A percentile compares a stretch with the other conserved stretches of the same genome.
phyloP scores from a whole-genome alignment of 2,888 invertebrate species.

The Cancer borealis region DNA sequence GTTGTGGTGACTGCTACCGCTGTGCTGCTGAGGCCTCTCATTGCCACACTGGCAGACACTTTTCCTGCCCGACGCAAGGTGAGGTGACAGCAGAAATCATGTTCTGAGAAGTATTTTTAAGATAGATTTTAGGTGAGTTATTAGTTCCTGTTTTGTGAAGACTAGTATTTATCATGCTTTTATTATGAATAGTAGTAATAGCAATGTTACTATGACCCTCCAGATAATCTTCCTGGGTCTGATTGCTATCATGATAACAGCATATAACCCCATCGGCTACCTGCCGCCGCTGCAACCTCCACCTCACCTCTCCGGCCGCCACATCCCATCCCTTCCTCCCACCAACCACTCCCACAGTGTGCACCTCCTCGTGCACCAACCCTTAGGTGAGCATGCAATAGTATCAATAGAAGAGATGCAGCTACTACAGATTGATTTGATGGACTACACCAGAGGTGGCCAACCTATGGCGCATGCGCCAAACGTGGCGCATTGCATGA shows the following conservation, averaged over 20 bases:
- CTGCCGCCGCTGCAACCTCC: not conserved
- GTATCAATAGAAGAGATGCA: not conserved
- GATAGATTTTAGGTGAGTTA: not conserved
- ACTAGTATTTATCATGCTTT: not conserved
- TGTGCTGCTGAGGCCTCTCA: conserved; percentile 52
- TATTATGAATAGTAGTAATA: not conserved
- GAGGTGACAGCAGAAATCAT: not conserved
- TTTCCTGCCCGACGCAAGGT: conserved; percentile 47
- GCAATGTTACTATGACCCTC: not conserved
- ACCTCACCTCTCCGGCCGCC: not conserved
- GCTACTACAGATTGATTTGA: not conserved
- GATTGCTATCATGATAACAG: not conserved
- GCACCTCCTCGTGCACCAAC: not conserved
- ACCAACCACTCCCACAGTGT: not conserved
- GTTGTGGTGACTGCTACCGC: conserved; percentile 39
- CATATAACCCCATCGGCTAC: conserved; percentile 43
- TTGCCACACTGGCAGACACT: conserved; percentile 51
- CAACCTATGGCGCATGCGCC: no score
- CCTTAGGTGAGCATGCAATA: not conserved
- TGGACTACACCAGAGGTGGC: not conserved
- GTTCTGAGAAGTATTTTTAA: not conserved
- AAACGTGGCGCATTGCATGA: no score
- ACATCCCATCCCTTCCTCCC: not conserved
- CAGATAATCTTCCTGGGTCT: conserved; percentile 39
- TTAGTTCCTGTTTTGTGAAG: not conserved